These are phyloP conservation scores for Ecliptopera silaceata DNA, from an alignment of 2,888 invertebrate genomes.

Conservation along the genomic window DNA sequence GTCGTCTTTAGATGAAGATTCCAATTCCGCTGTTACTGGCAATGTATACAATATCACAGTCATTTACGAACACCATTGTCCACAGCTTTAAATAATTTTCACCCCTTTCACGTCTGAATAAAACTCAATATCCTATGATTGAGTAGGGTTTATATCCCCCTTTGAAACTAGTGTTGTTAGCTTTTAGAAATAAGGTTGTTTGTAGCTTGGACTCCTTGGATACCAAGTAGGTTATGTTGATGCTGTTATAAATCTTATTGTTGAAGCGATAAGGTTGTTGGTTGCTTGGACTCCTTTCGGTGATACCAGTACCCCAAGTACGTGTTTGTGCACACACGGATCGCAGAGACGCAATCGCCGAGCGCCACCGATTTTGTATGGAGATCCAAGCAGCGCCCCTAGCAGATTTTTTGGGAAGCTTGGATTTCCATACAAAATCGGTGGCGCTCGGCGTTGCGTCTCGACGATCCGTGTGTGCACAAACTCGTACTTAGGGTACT, in stretches of 20 bases:
- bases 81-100: background rate
- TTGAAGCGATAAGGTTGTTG: background rate
- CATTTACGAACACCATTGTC: constrained; percentile 24
- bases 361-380: too few species aligned
- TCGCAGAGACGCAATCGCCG: too few species aligned
- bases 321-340: too few species aligned
- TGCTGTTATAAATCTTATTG: background rate
- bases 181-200: constrained; percentile 10
- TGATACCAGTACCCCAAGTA: too few species aligned
- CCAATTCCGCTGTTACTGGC: constrained; percentile 18
- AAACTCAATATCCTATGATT: constrained; percentile 10
- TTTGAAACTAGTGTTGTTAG: constrained; percentile 3
- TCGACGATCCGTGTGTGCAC: too few species aligned
- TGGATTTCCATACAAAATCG: too few species aligned
- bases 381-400: too few species aligned
- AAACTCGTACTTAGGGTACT: too few species aligned
- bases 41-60: constrained; percentile 16
- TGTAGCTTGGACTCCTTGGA: constrained; percentile 4
- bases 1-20: constrained; percentile 12
- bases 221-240: background rate
- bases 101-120: constrained; percentile 8
- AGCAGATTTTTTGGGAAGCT: too few species aligned
- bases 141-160: background rate
- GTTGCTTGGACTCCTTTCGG: too few species aligned
- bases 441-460: too few species aligned